Evolutionary conservation across 2,113 vertebrate species (phyloP).

Genomic region (Gymnobelideus leadbeateri): DNA sequence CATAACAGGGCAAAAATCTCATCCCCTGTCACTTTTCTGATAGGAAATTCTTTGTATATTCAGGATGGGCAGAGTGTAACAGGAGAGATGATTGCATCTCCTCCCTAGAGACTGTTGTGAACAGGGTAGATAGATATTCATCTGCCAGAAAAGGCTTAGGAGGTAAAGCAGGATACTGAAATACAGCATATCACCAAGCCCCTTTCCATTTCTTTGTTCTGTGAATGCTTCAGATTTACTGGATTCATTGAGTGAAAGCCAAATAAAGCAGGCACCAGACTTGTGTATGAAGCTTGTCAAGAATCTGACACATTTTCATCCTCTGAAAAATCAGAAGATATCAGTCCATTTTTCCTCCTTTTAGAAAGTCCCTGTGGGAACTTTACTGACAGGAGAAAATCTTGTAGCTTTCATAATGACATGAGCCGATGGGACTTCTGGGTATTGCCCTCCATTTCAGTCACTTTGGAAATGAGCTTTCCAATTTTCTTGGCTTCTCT

Average conservation of each 20-base stretch:
- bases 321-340: neutral
- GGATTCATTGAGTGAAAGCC: neutral
- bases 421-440: neutral
- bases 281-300: conserved; percentile 24
- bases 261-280: conserved; percentile 28
- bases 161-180: conserved; percentile 31
- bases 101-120: conserved; percentile 56
- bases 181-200: neutral
- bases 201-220: neutral
- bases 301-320: conserved; percentile 12
- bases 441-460: neutral
- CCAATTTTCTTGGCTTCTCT: neutral
- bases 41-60: conserved; percentile 36
- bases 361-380: conserved; percentile 41
- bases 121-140: conserved; percentile 20
- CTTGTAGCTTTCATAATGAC: neutral
- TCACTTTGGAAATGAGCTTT: conserved; percentile 13
- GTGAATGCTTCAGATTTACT: neutral
- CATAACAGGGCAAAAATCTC: conserved; percentile 31
- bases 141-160: conserved; percentile 13
- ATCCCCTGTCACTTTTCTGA: conserved; percentile 19
- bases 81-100: conserved; percentile 49
- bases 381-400: conserved; percentile 6
- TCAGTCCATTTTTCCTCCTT: neutral
- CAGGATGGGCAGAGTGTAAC: conserved; percentile 46